Evolutionary conservation across 2,888 invertebrate species (phyloP).

Genomic region (Cetonia aurata): DNA sequence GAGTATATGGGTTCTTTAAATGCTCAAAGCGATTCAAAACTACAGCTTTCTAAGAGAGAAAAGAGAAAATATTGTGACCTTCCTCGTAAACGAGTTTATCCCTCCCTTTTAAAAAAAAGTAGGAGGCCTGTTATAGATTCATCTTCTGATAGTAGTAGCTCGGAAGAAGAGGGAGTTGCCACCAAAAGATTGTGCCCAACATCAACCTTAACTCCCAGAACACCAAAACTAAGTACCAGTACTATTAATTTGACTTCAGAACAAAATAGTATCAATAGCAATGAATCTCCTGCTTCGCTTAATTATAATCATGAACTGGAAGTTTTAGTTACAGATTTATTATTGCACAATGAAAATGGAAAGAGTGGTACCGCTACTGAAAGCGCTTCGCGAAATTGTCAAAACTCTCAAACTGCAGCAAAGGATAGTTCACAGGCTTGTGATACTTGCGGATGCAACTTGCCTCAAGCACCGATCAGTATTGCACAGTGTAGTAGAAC

Average conservation of each 20-base stretch:
- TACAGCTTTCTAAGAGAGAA: conserved; percentile 5
- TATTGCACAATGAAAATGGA: conserved; percentile 51
- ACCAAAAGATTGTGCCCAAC: conserved; percentile 40
- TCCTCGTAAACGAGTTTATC: conserved; percentile 53
- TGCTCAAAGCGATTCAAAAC: conserved; percentile 1
- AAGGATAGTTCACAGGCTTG: conserved; percentile 39
- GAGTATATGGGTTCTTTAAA: background rate
- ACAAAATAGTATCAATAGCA: background rate
- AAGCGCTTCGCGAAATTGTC: background rate
- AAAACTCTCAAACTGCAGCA: background rate
- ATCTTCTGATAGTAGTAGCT: conserved; percentile 59
- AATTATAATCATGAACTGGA: conserved; percentile 59
- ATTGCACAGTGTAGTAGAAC: conserved; percentile 3
- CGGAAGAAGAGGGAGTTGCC: conserved; percentile 50
- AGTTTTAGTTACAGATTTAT: conserved; percentile 56
- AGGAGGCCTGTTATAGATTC: conserved; percentile 54
- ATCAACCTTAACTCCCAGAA: conserved; percentile 2
- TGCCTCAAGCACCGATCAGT: background rate
- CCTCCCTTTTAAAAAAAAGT: conserved; percentile 56
- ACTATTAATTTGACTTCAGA: background rate
- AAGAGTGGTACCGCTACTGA: background rate
- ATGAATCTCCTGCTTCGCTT: conserved; percentile 4
- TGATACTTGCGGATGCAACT: conserved; percentile 48
- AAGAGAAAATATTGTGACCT: conserved; percentile 34
- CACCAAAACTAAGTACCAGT: background rate